Evolutionary conservation across 2,888 invertebrate genomes (phyloP), one percentile per base, ranked within the genome.

Genomic region (Coleophora flavipennella): DNA sequence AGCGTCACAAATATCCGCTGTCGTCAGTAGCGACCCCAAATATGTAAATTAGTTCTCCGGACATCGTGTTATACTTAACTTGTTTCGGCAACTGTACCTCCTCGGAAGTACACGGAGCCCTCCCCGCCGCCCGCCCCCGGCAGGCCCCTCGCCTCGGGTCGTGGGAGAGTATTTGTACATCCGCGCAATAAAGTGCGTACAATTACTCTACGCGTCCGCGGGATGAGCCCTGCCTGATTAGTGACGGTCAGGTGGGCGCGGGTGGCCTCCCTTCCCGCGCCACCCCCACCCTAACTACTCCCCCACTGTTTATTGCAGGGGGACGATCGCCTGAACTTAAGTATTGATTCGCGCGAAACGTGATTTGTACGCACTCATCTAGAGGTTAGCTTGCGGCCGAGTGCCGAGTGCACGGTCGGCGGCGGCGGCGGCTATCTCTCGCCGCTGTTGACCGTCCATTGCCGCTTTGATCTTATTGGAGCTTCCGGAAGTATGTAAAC

Each of bases 311-410:
- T 77, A 78, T 76, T 74, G 74, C 79, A 76, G 79, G 81, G 80
- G 78, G 81, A 67, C 75, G 78, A 80, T 80, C 79, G 81, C 79
- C 81, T 79, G 64, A 81, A 83, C 83, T 84, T 83, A 81, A 83
- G 84, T 84, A 84, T 84, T 84, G 84, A 84, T 84, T 84, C 84
- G 81, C 83, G 80, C 81, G 78, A 81, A 84, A 81, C 83, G 81
- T 84, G 84, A 84, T 84, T 84, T 84, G 83, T 84, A 81, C 83
- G 80, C 81, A 80, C 77, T 84, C 80, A 80, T 81, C 83, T 78
- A 72, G 72, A 74, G 75, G 74, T 77, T 72, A 70, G 74, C 68
- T 70, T 68, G 72, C 67, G 71, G 69, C 65, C 62, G n/a, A n/a
- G n/a, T n/a, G n/a, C n/a, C n/a, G n/a, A n/a, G n/a, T n/a, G n/a